Percentiles rank a stretch among this genome's conserved stretches.
These are phyloP conservation scores for Thaumatotibia leucotreta DNA, from an alignment of 1,140 invertebrate genomes.

Conservation along the genomic window DNA sequence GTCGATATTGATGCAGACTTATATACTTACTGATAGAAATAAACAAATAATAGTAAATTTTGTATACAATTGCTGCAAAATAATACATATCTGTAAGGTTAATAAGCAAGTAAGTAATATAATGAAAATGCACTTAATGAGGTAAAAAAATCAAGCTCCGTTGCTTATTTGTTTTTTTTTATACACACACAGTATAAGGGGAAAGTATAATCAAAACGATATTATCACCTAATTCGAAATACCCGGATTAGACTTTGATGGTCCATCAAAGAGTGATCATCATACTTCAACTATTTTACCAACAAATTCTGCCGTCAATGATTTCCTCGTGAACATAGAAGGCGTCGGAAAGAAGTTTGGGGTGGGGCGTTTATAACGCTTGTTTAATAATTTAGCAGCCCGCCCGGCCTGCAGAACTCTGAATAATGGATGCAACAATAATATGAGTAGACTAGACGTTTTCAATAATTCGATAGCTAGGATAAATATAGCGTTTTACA, in stretches of 20 bases:
- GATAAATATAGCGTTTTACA: not conserved
- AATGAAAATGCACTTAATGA: too few species aligned
- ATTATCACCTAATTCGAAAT: not conserved
- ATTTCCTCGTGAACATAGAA: constrained; percentile 44
- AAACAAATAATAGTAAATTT: too few species aligned
- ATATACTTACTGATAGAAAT: too few species aligned
- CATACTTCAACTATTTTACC: not conserved
- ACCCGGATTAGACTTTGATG: not conserved
- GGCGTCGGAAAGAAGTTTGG: constrained; percentile 38
- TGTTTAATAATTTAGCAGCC: constrained; percentile 72
- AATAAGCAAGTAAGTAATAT: too few species aligned
- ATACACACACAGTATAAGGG: not conserved
- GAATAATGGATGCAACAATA: constrained; percentile 72
- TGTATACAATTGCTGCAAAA: too few species aligned
- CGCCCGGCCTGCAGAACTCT: constrained; percentile 44
- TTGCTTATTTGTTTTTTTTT: too few species aligned
- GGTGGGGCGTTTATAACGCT: constrained; percentile 63
- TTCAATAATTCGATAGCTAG: constrained; percentile 46
- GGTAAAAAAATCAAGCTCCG: too few species aligned
- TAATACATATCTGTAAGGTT: too few species aligned
- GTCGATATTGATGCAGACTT: too few species aligned
- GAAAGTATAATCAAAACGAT: not conserved
- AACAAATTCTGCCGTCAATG: constrained; percentile 28
- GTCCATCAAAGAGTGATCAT: not conserved
- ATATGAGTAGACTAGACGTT: constrained; percentile 47